Evolutionary conservation across 2,797 vertebrate species (phyloP).

Genomic region (Anisognathus igniventris): DNA sequence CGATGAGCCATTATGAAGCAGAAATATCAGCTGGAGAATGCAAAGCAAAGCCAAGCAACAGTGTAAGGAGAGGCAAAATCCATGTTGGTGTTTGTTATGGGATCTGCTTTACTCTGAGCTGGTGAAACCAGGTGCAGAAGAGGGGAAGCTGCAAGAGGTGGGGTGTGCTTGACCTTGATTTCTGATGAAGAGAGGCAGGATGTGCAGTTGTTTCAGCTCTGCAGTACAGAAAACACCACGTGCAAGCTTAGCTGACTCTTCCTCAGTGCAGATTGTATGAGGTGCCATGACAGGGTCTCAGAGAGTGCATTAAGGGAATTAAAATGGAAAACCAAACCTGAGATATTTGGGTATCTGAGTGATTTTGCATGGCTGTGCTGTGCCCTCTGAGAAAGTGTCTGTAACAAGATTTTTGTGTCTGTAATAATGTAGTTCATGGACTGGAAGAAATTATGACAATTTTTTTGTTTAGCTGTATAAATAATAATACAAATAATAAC

Average conservation of each 20-base stretch:
- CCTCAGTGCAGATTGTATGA: background rate
- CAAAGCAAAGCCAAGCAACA: background rate
- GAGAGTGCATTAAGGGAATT: background rate
- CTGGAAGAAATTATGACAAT: background rate
- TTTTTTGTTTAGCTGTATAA: background rate
- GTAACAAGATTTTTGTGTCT: background rate
- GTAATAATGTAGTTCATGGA: background rate
- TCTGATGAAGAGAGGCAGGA: background rate
- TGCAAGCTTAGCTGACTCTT: background rate
- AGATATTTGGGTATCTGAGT: background rate
- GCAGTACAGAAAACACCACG: background rate
- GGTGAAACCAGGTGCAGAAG: background rate
- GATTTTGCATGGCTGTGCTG: background rate
- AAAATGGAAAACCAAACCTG: background rate
- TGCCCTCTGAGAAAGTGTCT: background rate
- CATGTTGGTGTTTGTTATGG: rapidly evolving
- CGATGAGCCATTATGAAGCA: rapidly evolving
- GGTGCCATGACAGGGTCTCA: background rate
- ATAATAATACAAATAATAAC: background rate
- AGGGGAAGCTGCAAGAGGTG: background rate
- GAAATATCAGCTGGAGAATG: background rate
- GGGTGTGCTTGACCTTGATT: background rate
- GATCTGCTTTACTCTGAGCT: background rate
- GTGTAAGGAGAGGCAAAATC: background rate
- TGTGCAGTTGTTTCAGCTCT: background rate